Conservation (phyloP, 2,888 invertebrate genomes). For the Keiferia lycopersicella region DNA sequence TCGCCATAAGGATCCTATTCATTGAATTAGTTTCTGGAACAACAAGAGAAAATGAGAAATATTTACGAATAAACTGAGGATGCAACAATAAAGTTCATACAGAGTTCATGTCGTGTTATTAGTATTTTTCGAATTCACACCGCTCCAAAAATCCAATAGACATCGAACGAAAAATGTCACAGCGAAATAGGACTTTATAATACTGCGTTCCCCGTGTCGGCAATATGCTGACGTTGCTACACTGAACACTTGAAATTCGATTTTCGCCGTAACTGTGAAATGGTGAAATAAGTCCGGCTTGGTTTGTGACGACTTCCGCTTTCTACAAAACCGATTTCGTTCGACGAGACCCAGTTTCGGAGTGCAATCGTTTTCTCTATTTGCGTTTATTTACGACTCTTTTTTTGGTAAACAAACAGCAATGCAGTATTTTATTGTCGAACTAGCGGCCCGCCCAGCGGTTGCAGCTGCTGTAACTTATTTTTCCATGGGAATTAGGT, state of each 20-base stretch:
- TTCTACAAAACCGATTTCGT: conserved; percentile 30
- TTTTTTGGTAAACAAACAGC: neutral
- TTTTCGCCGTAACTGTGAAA: conserved; percentile 63
- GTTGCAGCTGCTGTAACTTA: too few relatives aligned
- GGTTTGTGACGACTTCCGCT: conserved; percentile 33
- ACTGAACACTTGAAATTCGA: conserved; percentile 64
- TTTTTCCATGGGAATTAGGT: too few relatives aligned
- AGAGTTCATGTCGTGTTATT: neutral
- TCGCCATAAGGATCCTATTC: too few relatives aligned
- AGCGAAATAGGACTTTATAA: conserved; percentile 75
- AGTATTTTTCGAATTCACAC: conserved; percentile 6
- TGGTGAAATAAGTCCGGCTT: conserved; percentile 53
- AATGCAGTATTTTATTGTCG: neutral
- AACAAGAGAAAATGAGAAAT: neutral
- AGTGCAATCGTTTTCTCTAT: conserved; percentile 9
- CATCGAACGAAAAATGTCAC: conserved; percentile 75
- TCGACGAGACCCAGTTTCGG: conserved; percentile 1
- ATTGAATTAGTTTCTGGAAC: too few relatives aligned
- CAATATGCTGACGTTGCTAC: conserved; percentile 72
- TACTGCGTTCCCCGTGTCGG: conserved; percentile 60
- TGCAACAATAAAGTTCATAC: neutral
- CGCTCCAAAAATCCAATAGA: conserved; percentile 77
- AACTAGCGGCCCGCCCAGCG: too few relatives aligned
- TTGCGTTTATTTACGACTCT: neutral
- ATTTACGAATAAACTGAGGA: too few relatives aligned